These are phyloP conservation scores for Drosophila pachea DNA, from an alignment of 1,140 invertebrate genomes.

Conservation along the genomic window DNA sequence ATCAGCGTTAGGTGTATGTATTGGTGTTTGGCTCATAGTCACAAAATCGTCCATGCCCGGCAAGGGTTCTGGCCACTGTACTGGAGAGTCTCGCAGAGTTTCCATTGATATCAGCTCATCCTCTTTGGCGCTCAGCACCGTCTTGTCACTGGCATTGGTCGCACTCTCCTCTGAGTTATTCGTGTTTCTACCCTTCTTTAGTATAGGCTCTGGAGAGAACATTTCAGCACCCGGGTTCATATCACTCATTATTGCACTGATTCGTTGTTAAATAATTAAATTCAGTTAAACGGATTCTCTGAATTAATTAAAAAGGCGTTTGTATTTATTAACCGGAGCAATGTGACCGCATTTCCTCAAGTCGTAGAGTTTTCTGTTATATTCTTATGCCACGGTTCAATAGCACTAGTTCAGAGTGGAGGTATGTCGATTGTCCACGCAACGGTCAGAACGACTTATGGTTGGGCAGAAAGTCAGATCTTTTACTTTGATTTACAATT, in stretches of 20 bases:
- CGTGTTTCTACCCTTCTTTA: slow-evolving; percentile 3
- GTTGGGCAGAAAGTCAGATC: too few species aligned
- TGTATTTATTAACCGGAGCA: slow-evolving; percentile 27
- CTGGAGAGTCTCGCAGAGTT: slow-evolving; percentile 94
- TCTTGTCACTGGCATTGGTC: neutral
- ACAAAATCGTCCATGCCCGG: slow-evolving; percentile 88
- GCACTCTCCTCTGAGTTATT: neutral
- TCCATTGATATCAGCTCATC: slow-evolving; percentile 88
- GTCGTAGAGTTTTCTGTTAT: slow-evolving; percentile 32
- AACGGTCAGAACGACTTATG: too few species aligned
- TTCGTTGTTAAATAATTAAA: neutral
- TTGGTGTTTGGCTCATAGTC: slow-evolving; percentile 79
- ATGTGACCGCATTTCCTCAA: slow-evolving; percentile 32
- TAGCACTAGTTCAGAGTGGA: slow-evolving; percentile 6
- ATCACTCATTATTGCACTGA: slow-evolving; percentile 6
- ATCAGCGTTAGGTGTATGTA: slow-evolving; percentile 80
- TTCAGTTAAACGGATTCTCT: slow-evolving; percentile 25
- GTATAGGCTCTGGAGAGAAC: slow-evolving; percentile 24
- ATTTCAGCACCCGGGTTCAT: slow-evolving; percentile 35
- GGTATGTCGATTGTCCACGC: neutral
- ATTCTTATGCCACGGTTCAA: slow-evolving; percentile 2
- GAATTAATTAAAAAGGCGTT: slow-evolving; percentile 35
- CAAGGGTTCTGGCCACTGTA: slow-evolving; percentile 95
- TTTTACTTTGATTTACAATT: neutral
- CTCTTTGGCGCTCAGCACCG: slow-evolving; percentile 23